Percentiles rank a stretch among this genome's conserved stretches.
Evolutionary conservation across 2,888 invertebrate species (phyloP).

Genomic region (Drosophila aldrichi): DNA sequence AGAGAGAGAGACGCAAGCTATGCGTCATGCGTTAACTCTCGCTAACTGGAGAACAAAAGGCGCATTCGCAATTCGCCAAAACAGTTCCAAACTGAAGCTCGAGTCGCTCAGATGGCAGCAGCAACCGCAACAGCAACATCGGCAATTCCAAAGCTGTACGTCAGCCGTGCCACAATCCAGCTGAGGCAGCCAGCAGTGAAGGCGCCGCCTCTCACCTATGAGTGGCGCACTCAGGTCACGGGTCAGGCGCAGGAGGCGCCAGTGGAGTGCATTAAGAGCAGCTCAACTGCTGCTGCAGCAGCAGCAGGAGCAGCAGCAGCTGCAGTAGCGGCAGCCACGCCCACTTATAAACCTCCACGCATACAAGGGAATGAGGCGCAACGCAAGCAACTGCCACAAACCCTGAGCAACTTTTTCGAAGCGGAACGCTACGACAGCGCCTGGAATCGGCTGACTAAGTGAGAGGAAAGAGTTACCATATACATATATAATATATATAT

Average conservation of each 20-base stretch:
- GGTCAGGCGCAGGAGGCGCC: conserved; percentile 24
- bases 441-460: conserved; percentile 75
- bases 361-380: conserved; percentile 64
- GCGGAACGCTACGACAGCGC: conserved; percentile 75
- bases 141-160: conserved; percentile 43
- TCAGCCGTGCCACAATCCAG: conserved; percentile 64
- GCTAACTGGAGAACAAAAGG: conserved; percentile 58
- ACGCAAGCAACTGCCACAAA: conserved; percentile 58
- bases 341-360: conserved; percentile 54
- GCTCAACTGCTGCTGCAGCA: conserved; percentile 15
- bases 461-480: conserved; percentile 27
- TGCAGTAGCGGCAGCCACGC: conserved; percentile 32
- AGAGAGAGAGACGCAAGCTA: conserved; percentile 20
- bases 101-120: conserved; percentile 66
- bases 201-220: conserved; percentile 42
- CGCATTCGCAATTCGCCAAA: conserved; percentile 52
- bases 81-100: conserved; percentile 66
- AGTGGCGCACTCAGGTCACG: conserved; percentile 65
- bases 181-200: conserved; percentile 32
- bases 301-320: conserved; percentile 2
- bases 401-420: conserved; percentile 73
- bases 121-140: conserved; percentile 23
- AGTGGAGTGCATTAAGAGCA: conserved; percentile 35
- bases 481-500: conserved; percentile 27
- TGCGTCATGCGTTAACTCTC: conserved; percentile 42